phyloP scores from a whole-genome alignment of 2,113 vertebrate genomes.

The Podarcis raffonei region DNA sequence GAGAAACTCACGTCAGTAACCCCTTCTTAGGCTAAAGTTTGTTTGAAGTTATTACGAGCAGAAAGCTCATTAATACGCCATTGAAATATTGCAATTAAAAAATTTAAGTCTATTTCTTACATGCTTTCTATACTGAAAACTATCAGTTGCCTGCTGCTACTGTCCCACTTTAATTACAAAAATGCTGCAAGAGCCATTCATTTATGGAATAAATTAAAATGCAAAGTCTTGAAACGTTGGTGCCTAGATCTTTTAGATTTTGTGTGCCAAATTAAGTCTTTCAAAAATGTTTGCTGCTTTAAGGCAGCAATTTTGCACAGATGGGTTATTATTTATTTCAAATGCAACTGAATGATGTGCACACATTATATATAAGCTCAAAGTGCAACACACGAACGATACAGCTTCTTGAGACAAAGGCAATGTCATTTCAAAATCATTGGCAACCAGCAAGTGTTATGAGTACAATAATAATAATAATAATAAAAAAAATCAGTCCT shows the following conservation, averaged over 20 bases:
- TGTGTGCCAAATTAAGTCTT: not conserved
- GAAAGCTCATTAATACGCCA: not conserved
- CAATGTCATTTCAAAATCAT: slow-evolving; percentile 11
- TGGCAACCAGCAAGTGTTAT: not conserved
- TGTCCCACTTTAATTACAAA: not conserved
- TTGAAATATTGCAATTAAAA: not conserved
- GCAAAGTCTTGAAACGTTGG: not conserved
- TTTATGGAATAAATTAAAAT: slow-evolving; percentile 8
- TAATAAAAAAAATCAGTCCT: accelerated
- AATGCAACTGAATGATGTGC: not conserved
- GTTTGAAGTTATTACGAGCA: slow-evolving; percentile 25
- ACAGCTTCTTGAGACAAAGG: not conserved
- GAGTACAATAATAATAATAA: not conserved
- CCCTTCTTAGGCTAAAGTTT: slow-evolving; percentile 42
- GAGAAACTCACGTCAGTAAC: slow-evolving; percentile 64
- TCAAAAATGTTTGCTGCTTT: not conserved
- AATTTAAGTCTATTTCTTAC: not conserved
- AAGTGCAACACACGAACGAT: not conserved
- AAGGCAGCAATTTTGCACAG: not conserved
- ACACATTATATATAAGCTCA: not conserved
- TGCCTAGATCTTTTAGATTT: not conserved
- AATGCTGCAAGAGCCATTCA: not conserved
- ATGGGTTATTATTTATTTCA: not conserved
- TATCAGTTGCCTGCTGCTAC: not conserved
- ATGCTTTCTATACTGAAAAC: slow-evolving; percentile 9